Evolutionary conservation across 2,888 invertebrate genomes (phyloP).

Genomic region (Toxonevra muliebris): DNA sequence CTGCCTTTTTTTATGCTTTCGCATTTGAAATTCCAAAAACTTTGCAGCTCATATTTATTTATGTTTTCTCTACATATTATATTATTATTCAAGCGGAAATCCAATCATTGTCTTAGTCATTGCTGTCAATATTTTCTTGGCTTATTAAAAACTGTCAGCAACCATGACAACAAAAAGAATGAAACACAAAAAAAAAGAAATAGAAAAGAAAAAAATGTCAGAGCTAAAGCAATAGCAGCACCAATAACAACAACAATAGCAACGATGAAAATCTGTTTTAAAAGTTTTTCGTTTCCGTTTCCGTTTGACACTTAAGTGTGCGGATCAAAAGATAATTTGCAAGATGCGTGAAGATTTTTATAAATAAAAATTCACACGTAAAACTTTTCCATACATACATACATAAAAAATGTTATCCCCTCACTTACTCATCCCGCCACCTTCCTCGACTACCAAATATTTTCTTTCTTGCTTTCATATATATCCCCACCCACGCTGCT

Average conservation of each 20-base stretch:
- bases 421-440: background rate
- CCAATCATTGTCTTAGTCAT: conserved; percentile 26
- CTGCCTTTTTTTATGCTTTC: background rate
- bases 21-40: background rate
- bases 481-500: conserved; percentile 15
- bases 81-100: conserved; percentile 15
- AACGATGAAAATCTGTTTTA: conserved; percentile 5
- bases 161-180: conserved; percentile 11
- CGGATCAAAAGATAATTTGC: conserved; percentile 63
- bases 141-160: conserved; percentile 32
- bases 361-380: conserved; percentile 40
- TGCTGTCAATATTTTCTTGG: conserved; percentile 29
- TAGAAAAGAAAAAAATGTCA: conserved; percentile 1
- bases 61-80: background rate
- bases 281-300: conserved; percentile 40
- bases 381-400: conserved; percentile 11
- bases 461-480: background rate
- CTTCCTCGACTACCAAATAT: background rate
- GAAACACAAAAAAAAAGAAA: background rate
- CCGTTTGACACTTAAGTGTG: conserved; percentile 49
- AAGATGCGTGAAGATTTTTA: conserved; percentile 59
- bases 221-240: background rate
- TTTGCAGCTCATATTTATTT: background rate
- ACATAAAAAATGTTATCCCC: background rate
- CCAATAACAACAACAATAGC: conserved; percentile 13